A percentile compares a stretch with the other conserved stretches of the same genome.
Conservation (phyloP, 2,888 invertebrate species). For the Auanema freiburgensis region DNA sequence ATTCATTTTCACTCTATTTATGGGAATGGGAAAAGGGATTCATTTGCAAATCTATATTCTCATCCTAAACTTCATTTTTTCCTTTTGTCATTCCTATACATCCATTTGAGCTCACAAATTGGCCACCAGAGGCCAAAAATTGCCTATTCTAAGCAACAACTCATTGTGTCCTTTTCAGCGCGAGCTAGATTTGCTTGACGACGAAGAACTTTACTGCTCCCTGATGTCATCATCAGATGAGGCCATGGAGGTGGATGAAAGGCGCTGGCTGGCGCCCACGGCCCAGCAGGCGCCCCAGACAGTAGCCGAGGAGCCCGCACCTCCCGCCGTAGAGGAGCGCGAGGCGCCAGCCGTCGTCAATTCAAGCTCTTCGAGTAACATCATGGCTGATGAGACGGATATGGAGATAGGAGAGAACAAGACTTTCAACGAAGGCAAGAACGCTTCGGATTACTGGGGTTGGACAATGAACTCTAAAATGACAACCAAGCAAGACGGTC, state of each 20-base stretch:
- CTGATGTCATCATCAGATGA: conserved; percentile 38
- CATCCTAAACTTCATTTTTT: background rate
- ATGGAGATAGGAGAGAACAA: conserved; percentile 24
- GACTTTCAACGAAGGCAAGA: conserved; percentile 26
- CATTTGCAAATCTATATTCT: background rate
- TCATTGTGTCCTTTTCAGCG: conserved; percentile 29
- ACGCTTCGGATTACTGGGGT: conserved; percentile 24
- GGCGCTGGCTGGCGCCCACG: conserved; percentile 23
- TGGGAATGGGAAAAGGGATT: background rate
- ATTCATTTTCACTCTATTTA: no score
- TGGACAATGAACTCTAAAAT: conserved; percentile 7
- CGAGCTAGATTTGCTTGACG: conserved; percentile 47
- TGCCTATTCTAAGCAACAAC: background rate
- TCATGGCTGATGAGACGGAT: conserved; percentile 22
- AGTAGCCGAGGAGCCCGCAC: conserved; percentile 18
- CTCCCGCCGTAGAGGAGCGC: conserved; percentile 21
- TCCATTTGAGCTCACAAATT: no score
- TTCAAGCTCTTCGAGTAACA: conserved; percentile 9
- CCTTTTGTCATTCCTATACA: no score
- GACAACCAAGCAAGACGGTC: conserved; percentile 7
- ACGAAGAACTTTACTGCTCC: conserved; percentile 47
- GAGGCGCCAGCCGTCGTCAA: conserved; percentile 15
- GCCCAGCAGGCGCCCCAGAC: conserved; percentile 21
- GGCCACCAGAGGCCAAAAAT: background rate
- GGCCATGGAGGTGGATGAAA: conserved; percentile 27